phyloP scores from a whole-genome alignment of 2,888 invertebrate genomes.

The Pemphredon lugubris region DNA sequence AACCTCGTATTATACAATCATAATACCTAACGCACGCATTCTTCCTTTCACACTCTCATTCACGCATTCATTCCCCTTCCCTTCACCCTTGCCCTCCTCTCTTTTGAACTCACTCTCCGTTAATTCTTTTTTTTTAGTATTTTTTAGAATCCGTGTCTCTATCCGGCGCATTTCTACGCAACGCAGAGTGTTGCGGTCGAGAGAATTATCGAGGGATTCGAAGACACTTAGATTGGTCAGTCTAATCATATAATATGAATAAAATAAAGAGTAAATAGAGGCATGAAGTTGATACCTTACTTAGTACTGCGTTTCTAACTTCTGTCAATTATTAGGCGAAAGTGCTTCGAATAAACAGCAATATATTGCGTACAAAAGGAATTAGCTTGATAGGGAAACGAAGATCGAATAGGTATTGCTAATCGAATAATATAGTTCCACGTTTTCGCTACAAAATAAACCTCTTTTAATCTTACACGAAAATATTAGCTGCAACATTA shows the following conservation, averaged over 20 bases:
- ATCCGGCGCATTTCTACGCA: slow-evolving; percentile 35
- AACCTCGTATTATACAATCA: slow-evolving; percentile 77
- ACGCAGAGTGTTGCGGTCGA: slow-evolving; percentile 23
- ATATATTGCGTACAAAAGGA: neutral
- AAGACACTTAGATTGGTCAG: slow-evolving; percentile 59
- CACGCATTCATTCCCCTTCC: slow-evolving; percentile 11
- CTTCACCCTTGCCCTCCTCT: slow-evolving; percentile 33
- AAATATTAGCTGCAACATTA: slow-evolving; percentile 12
- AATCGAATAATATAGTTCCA: slow-evolving; percentile 22
- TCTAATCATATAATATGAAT: slow-evolving; percentile 45
- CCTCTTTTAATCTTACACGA: slow-evolving; percentile 8
- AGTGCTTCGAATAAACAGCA: neutral
- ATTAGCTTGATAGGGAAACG: neutral
- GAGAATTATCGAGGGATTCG: slow-evolving; percentile 37
- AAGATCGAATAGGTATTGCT: neutral
- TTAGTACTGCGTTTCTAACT: slow-evolving; percentile 2
- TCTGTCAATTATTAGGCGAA: slow-evolving; percentile 6
- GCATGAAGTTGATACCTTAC: slow-evolving; percentile 3
- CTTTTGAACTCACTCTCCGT: slow-evolving; percentile 18
- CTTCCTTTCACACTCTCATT: slow-evolving; percentile 37
- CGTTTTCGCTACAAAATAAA: slow-evolving; percentile 21
- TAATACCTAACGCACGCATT: slow-evolving; percentile 70
- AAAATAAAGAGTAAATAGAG: slow-evolving; percentile 23
- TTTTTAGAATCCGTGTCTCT: slow-evolving; percentile 56
- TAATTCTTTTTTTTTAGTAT: slow-evolving; percentile 6